These are phyloP conservation scores for Melanogrammus aeglefinus DNA, from an alignment of 2,797 vertebrate genomes.

Conservation along the genomic window DNA sequence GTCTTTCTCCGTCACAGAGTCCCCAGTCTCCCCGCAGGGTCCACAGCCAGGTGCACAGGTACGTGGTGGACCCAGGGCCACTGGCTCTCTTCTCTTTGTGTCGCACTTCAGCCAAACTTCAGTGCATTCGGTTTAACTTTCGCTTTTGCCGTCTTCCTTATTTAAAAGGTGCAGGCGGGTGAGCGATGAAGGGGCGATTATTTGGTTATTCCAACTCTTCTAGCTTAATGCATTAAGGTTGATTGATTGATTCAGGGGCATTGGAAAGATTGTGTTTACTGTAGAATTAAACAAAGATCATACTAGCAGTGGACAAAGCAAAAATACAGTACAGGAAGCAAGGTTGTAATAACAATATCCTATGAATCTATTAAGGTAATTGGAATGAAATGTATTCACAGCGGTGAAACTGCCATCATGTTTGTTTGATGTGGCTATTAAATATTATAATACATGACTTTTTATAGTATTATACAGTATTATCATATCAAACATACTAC, in stretches of 20 bases:
- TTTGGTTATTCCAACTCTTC: not conserved
- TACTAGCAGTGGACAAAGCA: not conserved
- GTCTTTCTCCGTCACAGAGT: conserved; percentile 83
- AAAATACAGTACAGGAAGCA: not conserved
- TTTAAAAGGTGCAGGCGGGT: not conserved
- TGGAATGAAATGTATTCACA: not conserved
- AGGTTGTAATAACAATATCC: not conserved
- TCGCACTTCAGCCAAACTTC: not conserved
- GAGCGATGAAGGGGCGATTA: not conserved
- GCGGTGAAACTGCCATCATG: not conserved
- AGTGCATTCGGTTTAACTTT: not conserved
- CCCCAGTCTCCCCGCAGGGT: conserved; percentile 76
- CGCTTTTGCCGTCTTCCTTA: not conserved
- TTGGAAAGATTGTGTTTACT: not conserved
- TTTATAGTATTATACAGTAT: too few species aligned
- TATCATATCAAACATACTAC: too few species aligned
- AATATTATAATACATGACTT: too few species aligned
- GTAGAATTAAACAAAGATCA: not conserved
- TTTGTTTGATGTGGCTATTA: not conserved
- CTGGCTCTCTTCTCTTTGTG: not conserved
- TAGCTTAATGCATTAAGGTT: not conserved
- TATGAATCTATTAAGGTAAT: not conserved
- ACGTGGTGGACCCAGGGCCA: not conserved
- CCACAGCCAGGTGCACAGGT: conserved; percentile 66
- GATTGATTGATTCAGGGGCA: not conserved